These are phyloP conservation scores for Aporophyla nigra DNA, from an alignment of 2,888 invertebrate genomes.

Conservation along the genomic window DNA sequence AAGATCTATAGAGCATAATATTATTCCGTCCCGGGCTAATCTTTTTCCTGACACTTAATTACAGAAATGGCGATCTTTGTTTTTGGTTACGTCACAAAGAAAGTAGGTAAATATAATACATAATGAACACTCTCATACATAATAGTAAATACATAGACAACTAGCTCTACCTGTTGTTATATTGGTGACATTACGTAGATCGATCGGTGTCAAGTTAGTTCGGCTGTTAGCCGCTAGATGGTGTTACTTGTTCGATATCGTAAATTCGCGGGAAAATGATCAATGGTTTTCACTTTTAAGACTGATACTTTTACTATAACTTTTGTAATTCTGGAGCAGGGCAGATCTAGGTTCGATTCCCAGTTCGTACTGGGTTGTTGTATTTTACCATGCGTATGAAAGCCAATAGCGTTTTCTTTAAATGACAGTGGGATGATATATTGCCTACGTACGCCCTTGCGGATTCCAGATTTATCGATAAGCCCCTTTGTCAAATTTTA, in stretches of 20 bases:
- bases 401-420: neutral
- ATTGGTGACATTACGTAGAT: constrained; percentile 32
- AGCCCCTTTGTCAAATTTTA: neutral
- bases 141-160: constrained; percentile 9
- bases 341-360: neutral
- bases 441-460: neutral
- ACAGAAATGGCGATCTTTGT: neutral
- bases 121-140: constrained; percentile 14
- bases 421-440: neutral
- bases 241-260: constrained; percentile 36
- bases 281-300: neutral
- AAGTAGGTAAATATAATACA: constrained; percentile 45
- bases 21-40: neutral
- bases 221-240: constrained; percentile 52
- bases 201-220: constrained; percentile 30
- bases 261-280: constrained; percentile 16
- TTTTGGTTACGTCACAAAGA: constrained; percentile 3
- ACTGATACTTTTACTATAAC: neutral
- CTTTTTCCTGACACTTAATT: neutral
- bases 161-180: constrained; percentile 63
- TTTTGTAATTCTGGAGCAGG: neutral
- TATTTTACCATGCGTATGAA: neutral
- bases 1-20: neutral
- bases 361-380: neutral
- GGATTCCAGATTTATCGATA: neutral